Percentiles rank a stretch among this genome's conserved stretches.
phyloP scores from a whole-genome alignment of 2,888 invertebrate species.

The Apeira syringaria region DNA sequence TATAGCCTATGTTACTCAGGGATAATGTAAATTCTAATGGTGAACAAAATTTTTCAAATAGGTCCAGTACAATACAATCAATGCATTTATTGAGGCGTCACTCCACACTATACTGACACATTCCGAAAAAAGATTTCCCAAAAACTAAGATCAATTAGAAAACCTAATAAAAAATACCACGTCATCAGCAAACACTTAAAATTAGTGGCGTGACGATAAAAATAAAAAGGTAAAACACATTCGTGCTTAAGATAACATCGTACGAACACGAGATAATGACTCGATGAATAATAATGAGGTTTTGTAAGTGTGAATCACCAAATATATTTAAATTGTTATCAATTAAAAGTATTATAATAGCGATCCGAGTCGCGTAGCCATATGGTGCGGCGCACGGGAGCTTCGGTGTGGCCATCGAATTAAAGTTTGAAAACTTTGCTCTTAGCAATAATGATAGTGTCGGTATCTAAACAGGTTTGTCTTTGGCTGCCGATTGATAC shows the following conservation, averaged over 20 bases:
- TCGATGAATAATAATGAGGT: slow-evolving; percentile 82
- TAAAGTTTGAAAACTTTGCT: slow-evolving; percentile 3
- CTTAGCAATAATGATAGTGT: too few species aligned
- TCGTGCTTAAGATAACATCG: slow-evolving; percentile 73
- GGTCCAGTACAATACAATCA: too few species aligned
- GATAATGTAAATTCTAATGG: too few species aligned
- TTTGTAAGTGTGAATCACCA: slow-evolving; percentile 83
- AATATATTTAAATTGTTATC: slow-evolving; percentile 84
- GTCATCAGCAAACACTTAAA: slow-evolving; percentile 43
- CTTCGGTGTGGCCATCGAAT: slow-evolving; percentile 46
- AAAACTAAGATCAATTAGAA: slow-evolving; percentile 1
- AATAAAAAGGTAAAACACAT: slow-evolving; percentile 76
- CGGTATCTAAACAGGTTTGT: too few species aligned
- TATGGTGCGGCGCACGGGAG: slow-evolving; percentile 72
- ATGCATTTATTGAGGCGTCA: too few species aligned
- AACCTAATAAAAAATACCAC: slow-evolving; percentile 32
- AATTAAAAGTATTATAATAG: slow-evolving; percentile 84
- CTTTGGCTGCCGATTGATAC: too few species aligned
- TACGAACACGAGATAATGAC: slow-evolving; percentile 76
- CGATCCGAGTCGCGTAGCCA: slow-evolving; percentile 79
- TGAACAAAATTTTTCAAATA: too few species aligned
- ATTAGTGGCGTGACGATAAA: slow-evolving; percentile 70
- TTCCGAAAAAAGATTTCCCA: too few species aligned
- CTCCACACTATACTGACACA: too few species aligned
- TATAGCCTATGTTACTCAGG: too few species aligned